phyloP scores from a whole-genome alignment of 2,888 invertebrate species.

The Parnassius mnemosyne region DNA sequence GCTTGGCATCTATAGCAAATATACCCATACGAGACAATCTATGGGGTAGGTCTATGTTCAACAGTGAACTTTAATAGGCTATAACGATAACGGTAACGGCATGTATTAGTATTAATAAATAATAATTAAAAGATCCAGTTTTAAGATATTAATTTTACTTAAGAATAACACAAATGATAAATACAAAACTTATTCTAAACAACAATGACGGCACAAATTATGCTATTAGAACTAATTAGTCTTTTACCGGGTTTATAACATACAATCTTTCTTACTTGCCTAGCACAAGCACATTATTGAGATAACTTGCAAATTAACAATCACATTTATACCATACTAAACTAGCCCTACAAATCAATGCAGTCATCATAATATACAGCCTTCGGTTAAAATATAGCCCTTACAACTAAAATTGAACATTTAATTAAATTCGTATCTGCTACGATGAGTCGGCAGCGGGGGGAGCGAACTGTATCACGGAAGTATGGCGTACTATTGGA shows the following conservation, averaged over 20 bases:
- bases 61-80: too few species aligned
- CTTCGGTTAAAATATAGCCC: slow-evolving; percentile 46
- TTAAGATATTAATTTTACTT: slow-evolving; percentile 28
- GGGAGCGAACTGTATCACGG: slow-evolving; percentile 93
- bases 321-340: slow-evolving; percentile 33
- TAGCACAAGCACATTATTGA: slow-evolving; percentile 28
- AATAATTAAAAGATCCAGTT: too few species aligned
- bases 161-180: slow-evolving; percentile 42
- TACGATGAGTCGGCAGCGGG: slow-evolving; percentile 77
- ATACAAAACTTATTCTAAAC: slow-evolving; percentile 47
- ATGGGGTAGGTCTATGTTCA: too few species aligned
- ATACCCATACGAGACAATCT: too few species aligned
- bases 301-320: slow-evolving; percentile 28
- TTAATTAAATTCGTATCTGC: slow-evolving; percentile 28
- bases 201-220: slow-evolving; percentile 54
- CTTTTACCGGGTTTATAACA: slow-evolving; percentile 49
- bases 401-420: slow-evolving; percentile 34
- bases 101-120: too few species aligned
- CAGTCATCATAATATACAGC: slow-evolving; percentile 41
- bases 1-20: too few species aligned
- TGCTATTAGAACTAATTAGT: slow-evolving; percentile 50
- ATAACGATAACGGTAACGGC: too few species aligned
- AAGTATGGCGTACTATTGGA: slow-evolving; percentile 75
- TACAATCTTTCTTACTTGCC: slow-evolving; percentile 32
- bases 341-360: slow-evolving; percentile 37